A percentile compares a stretch with the other conserved stretches of the same genome.
These are phyloP conservation scores for Hydractinia symbiolongicarpus DNA, from an alignment of 30 jellyfish, hydroid and myxozoan genomes.

Conservation along the genomic window DNA sequence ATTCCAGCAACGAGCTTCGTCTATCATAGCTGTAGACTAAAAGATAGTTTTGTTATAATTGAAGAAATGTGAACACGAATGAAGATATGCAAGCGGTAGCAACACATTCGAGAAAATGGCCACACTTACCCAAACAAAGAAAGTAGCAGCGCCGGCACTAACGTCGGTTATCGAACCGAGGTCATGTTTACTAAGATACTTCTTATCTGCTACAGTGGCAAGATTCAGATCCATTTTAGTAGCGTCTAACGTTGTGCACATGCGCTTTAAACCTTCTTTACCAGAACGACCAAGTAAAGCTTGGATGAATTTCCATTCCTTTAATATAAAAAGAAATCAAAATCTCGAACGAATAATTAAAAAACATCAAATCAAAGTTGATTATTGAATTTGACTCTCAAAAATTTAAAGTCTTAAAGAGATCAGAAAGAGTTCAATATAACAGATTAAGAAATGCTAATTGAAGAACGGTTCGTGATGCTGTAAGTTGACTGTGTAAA, in stretches of 20 bases:
- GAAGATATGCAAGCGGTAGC: no score
- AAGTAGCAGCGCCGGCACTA: slow-evolving; percentile 98
- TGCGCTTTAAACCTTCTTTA: slow-evolving; percentile 79
- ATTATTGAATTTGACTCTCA: no score
- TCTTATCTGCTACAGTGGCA: slow-evolving; percentile 65
- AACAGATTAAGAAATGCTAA: no score
- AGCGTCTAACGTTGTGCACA: slow-evolving; percentile 73
- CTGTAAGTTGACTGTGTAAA: no score
- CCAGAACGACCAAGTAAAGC: slow-evolving; percentile 89
- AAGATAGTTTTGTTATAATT: neutral
- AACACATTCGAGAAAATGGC: neutral
- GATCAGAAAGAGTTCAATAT: neutral
- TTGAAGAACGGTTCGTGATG: no score
- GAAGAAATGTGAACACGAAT: no score
- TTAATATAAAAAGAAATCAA: neutral
- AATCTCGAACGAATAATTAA: no score
- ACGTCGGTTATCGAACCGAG: slow-evolving; percentile 69
- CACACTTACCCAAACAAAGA: slow-evolving; percentile 79
- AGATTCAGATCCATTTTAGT: slow-evolving; percentile 39
- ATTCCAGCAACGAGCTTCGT: slow-evolving; percentile 73
- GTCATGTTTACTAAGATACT: slow-evolving; percentile 59
- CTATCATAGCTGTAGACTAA: slow-evolving; percentile 75
- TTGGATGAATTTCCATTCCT: slow-evolving; percentile 89
- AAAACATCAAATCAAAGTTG: no score
- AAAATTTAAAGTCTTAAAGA: no score